Base-by-base conservation (phyloP, 2,888 invertebrate species). In the Polyommatus iphigenia region DNA sequence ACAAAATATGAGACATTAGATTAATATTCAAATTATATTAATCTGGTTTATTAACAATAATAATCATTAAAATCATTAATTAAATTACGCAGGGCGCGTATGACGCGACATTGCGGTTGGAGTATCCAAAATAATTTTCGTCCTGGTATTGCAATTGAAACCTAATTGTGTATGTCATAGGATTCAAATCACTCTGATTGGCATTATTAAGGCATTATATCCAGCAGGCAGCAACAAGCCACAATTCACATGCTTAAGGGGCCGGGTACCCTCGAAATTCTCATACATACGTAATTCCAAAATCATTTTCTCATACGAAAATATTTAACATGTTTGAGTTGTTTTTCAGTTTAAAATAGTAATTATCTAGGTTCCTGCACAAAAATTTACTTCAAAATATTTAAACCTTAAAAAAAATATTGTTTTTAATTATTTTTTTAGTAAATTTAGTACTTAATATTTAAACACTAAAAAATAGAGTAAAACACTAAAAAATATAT, bases 171-270 rank as follows among this genome's bases (percentile, higher is more conserved):
- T 10, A 20, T 0, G 18, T 2, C 3, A 72, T 24, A 77, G 15
- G 77, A 24, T 54, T 72, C 41, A 77, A 71, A 77, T 77, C 10
- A 24, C 18, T n/a, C 18, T 50, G 6, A 71, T 36, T 8, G 36
- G 24, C 71, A 41, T 72, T 24, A 72, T 15, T 72, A 76, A 72
- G 20, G 77, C n/a, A 32, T n/a, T 77, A 15, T 46, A 72, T 72
- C 72, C 72, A 20, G 72, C 29, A 29, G 29, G 29, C 29, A 29
- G 29, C 50, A 59, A 15, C 15, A 76, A 78, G 73, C 77, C 78
- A 73, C 73, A 77, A 76, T 71, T 62, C 76, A 71, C 76, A 46
- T 73, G 76, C 76, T n/a, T n/a, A n/a, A n/a, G n/a, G n/a, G n/a
- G n/a, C n/a, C n/a, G n/a, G n/a, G n/a, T n/a, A n/a, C n/a, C n/a